Percentiles rank a stretch among this genome's conserved stretches.
Conservation (phyloP, 2,888 invertebrate genomes). For the Leptinotarsa tumamoca region DNA sequence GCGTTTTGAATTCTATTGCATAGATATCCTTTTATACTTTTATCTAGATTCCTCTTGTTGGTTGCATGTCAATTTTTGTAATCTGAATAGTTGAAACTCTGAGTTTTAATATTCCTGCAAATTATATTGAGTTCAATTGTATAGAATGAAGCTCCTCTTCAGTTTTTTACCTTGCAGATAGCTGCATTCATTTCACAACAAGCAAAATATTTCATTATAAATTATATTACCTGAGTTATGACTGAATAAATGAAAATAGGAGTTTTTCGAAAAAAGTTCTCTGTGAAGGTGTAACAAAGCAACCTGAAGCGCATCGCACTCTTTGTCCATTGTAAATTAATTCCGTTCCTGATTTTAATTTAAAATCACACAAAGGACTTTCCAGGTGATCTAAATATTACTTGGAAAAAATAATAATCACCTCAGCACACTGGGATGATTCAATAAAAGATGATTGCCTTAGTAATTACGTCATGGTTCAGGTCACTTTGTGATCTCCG, state of each 20-base stretch:
- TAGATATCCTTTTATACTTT: too few relatives aligned
- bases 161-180: too few relatives aligned
- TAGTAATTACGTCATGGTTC: constrained; percentile 7
- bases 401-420: neutral
- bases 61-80: too few relatives aligned
- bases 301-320: neutral
- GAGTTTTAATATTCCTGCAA: too few relatives aligned
- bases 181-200: neutral
- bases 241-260: neutral
- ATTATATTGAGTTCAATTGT: too few relatives aligned
- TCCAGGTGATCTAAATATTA: constrained; percentile 8
- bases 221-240: neutral
- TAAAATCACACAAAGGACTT: neutral
- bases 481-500: constrained; percentile 9
- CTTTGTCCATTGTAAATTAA: neutral
- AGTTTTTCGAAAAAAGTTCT: neutral
- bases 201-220: neutral
- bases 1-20: too few relatives aligned
- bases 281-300: neutral
- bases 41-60: too few relatives aligned
- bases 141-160: too few relatives aligned
- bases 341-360: neutral
- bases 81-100: too few relatives aligned
- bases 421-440: neutral
- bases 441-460: constrained; percentile 14